Base-by-base conservation (phyloP, 2,888 invertebrate species). In the Endotricha flammealis region DNA sequence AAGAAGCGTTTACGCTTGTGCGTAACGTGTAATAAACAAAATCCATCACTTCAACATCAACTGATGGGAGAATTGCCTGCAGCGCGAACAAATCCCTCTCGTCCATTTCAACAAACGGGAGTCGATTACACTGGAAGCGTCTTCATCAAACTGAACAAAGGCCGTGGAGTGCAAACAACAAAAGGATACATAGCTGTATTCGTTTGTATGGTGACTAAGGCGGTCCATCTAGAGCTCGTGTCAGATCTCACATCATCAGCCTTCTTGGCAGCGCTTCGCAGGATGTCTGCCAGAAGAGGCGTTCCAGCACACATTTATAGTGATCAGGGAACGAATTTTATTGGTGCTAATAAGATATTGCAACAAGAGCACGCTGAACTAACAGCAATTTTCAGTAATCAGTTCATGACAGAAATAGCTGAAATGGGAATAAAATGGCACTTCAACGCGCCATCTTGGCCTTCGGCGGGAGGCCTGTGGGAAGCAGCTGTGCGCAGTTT, bases 121-220 rank as follows among this genome's bases (percentile, higher is more conserved):
- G 41, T 43, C 0, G 46, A 46, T 29, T 46, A 36, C 23, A 46
- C 43, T 4, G 41, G 46, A 0, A 23, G 31, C n/a, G 34, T 46
- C 0, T 39, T 39, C 2, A 38, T 42, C 13, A 44, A 44, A 34
- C 23, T 29, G 22, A 43, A 38, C 24, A 40, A 43, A 32, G 43
- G 43, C 7, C 9, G 40, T 8, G 36, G 36, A 24, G 28, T 42
- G 5, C 39, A 33, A 31, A 38, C 41, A 5, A 31, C 32, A 6
- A 44, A 48, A 20, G 44, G 36, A 9, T 42, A 48, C 12, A 38
- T 42, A 3, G 41, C 38, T 6, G 30, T 48, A 3, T 44, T 37
- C 24, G 22, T 44, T 12, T 48, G 45, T 24, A 39, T 43, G 38
- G 36, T 32, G 2, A 45, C 42, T 5, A 43, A 46, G 10, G 46